A percentile compares a stretch with the other conserved stretches of the same genome.
Evolutionary conservation across 2,113 vertebrate species (phyloP).

Genomic region (Muntiacus muntjak): DNA sequence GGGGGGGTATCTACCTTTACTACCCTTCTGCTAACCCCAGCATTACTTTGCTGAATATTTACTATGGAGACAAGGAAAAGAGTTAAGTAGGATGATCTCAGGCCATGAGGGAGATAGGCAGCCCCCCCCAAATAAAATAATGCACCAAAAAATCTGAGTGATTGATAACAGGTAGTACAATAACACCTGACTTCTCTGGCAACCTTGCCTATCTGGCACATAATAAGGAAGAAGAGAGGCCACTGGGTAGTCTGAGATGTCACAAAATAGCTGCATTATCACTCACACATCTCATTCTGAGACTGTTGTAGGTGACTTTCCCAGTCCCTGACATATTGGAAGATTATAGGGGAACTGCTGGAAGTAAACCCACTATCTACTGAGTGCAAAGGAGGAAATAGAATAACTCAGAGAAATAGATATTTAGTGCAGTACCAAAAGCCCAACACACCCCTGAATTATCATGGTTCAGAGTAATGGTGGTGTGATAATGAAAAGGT

Average conservation of each 20-base stretch:
- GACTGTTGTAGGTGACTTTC: background rate
- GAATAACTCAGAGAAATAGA: background rate
- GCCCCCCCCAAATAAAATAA: background rate
- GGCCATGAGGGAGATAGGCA: background rate
- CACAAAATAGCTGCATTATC: background rate
- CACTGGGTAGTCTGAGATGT: background rate
- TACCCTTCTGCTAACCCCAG: constrained; percentile 11
- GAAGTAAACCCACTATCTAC: background rate
- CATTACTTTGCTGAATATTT: constrained; percentile 22
- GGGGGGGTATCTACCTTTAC: background rate
- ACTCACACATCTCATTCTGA: background rate
- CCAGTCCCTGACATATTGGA: background rate
- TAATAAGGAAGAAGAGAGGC: background rate
- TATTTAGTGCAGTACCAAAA: constrained; percentile 4
- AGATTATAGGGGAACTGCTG: background rate
- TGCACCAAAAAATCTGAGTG: background rate
- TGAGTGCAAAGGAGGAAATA: constrained; percentile 6
- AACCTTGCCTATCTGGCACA: background rate
- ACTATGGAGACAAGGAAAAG: background rate
- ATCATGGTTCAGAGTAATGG: background rate
- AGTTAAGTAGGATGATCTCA: background rate
- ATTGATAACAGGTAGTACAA: background rate
- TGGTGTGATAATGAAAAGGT: background rate
- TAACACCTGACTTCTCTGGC: background rate
- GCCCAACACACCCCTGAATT: background rate